phyloP scores from a whole-genome alignment of 2,797 vertebrate species.

The Gadopsis marmoratus region DNA sequence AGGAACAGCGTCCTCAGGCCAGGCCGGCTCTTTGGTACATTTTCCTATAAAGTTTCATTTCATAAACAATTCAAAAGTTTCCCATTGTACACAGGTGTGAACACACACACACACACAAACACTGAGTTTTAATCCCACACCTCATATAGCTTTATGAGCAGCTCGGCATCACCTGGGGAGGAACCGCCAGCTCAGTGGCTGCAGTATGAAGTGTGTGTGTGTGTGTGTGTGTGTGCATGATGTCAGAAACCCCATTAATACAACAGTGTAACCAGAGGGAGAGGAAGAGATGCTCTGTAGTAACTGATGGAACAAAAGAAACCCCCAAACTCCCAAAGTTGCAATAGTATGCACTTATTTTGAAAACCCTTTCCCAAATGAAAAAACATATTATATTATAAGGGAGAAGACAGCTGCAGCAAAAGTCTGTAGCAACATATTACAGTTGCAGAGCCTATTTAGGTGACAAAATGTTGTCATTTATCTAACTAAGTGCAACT shows the following conservation, averaged over 20 bases:
- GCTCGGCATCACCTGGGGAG: slow-evolving; percentile 43
- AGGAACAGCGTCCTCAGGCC: neutral
- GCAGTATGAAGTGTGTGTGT: slow-evolving; percentile 7
- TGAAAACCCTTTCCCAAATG: neutral
- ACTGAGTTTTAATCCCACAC: slow-evolving; percentile 46
- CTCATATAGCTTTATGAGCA: slow-evolving; percentile 54
- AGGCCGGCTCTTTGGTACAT: neutral
- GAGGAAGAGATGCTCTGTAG: neutral
- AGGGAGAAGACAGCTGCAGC: slow-evolving; percentile 1
- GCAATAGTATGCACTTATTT: slow-evolving; percentile 21
- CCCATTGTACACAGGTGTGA: neutral
- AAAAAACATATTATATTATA: neutral
- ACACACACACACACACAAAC: slow-evolving; percentile 8
- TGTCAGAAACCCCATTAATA: slow-evolving; percentile 43
- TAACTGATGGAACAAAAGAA: slow-evolving; percentile 37
- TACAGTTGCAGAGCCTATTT: neutral
- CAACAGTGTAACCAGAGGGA: slow-evolving; percentile 15
- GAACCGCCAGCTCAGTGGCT: slow-evolving; percentile 18
- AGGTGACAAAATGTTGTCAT: slow-evolving; percentile 16
- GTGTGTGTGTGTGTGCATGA: slow-evolving; percentile 18
- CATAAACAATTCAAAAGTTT: slow-evolving; percentile 20
- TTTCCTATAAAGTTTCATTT: slow-evolving; percentile 22
- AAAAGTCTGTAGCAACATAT: neutral
- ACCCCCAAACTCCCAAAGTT: slow-evolving; percentile 14
- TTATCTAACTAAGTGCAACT: slow-evolving; percentile 19